phyloP scores from a whole-genome alignment of 1,140 invertebrate genomes.

The Brachionus paranguensis region DNA sequence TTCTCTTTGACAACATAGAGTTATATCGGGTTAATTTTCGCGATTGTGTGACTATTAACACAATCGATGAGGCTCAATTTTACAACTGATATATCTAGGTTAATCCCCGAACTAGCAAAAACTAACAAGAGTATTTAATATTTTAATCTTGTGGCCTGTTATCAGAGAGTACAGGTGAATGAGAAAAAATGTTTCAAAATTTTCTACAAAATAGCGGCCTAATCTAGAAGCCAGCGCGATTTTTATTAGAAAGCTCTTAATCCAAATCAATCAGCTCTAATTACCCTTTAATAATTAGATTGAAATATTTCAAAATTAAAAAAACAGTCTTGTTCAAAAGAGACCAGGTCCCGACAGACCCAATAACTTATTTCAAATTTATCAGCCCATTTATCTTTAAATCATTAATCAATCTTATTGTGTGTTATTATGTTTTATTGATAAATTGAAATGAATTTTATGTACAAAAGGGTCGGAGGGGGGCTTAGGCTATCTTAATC shows the following conservation, averaged over 20 bases:
- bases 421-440: constrained; percentile 11
- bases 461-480: background rate
- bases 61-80: background rate
- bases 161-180: background rate
- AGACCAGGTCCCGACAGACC: background rate
- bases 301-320: constrained; percentile 24
- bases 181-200: background rate
- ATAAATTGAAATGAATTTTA: background rate
- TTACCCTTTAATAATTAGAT: background rate
- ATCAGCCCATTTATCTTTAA: constrained; percentile 29
- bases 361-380: constrained; percentile 15
- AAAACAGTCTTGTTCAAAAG: background rate
- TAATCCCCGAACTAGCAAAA: background rate
- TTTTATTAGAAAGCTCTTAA: background rate
- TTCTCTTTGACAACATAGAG: background rate
- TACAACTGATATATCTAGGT: background rate
- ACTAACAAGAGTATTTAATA: background rate
- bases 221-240: background rate
- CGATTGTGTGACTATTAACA: background rate
- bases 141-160: background rate
- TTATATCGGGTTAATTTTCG: background rate
- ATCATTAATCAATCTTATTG: constrained; percentile 30
- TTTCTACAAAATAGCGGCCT: background rate
- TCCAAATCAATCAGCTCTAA: background rate
- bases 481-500: background rate